Evolutionary conservation across 2,797 vertebrate species (phyloP).

Genomic region (Sebastes umbrosus): DNA sequence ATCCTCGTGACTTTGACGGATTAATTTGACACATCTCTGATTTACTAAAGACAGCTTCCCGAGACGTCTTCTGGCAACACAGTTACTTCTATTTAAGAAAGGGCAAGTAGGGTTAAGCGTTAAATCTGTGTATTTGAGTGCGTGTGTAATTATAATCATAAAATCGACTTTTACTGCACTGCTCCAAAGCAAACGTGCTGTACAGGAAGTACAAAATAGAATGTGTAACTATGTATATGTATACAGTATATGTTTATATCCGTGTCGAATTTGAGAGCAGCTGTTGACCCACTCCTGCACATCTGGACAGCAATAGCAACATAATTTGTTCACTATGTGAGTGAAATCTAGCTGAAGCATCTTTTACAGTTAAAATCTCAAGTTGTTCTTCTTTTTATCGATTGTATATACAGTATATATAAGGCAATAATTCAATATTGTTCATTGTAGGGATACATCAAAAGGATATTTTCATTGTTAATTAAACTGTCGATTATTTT

Average conservation of each 20-base stretch:
- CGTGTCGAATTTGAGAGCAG: not conserved
- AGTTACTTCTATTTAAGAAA: conserved; percentile 11
- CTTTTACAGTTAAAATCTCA: not conserved
- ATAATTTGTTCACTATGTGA: not conserved
- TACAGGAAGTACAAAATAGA: not conserved
- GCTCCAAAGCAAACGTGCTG: not conserved
- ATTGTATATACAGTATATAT: not conserved
- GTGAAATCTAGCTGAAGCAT: not conserved
- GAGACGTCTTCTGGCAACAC: conserved; percentile 35
- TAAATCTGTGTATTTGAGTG: conserved; percentile 14
- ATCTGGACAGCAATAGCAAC: not conserved
- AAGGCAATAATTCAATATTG: not conserved
- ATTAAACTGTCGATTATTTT: too few relatives aligned
- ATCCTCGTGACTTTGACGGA: conserved; percentile 38
- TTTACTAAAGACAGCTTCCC: conserved; percentile 32
- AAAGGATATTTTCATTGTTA: too few relatives aligned
- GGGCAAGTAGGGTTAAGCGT: conserved; percentile 19
- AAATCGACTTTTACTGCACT: not conserved
- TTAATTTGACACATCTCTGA: conserved; percentile 50
- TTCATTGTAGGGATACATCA: too few relatives aligned
- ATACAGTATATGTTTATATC: not conserved
- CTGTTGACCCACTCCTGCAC: not conserved
- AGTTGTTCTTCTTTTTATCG: not conserved
- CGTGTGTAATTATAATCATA: conserved; percentile 1
- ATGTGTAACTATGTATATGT: not conserved